Percentiles rank a stretch among this genome's conserved stretches.
Conservation (phyloP, 2,888 invertebrate genomes). For the Acheta domesticus region DNA sequence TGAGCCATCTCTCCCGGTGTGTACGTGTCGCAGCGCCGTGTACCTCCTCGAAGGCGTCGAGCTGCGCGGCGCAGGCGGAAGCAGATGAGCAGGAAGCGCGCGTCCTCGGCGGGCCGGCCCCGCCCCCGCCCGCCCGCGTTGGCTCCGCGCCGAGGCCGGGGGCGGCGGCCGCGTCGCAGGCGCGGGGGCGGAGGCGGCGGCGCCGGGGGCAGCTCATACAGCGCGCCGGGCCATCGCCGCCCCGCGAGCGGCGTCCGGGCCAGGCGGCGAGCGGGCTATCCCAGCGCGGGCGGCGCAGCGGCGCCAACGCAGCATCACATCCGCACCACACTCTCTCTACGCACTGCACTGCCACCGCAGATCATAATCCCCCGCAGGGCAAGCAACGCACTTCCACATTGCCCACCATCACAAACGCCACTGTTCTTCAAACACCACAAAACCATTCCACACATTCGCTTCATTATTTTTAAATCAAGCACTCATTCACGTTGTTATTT, state of each 20-base stretch:
- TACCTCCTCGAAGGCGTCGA: constrained; percentile 65
- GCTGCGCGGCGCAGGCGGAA: constrained; percentile 59
- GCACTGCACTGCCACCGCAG: neutral
- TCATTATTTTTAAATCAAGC: too few relatives aligned
- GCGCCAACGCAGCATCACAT: neutral
- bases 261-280: neutral
- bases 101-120: constrained; percentile 53
- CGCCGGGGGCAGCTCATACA: constrained; percentile 2
- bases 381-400: too few relatives aligned
- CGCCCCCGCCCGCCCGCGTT: constrained; percentile 30
- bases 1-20: too few relatives aligned
- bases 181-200: too few relatives aligned
- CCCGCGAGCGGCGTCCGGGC: neutral
- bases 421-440: too few relatives aligned
- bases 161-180: neutral
- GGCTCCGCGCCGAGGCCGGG: neutral
- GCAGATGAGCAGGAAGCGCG: constrained; percentile 63
- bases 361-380: too few relatives aligned
- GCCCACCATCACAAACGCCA: too few relatives aligned
- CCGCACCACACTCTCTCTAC: neutral
- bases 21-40: too few relatives aligned
- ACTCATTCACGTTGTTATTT: too few relatives aligned
- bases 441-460: too few relatives aligned
- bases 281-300: neutral
- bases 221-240: neutral